Percentiles rank a stretch among this genome's conserved stretches.
Conservation (phyloP, 2,888 invertebrate genomes). For the Rhodophaea formosa region DNA sequence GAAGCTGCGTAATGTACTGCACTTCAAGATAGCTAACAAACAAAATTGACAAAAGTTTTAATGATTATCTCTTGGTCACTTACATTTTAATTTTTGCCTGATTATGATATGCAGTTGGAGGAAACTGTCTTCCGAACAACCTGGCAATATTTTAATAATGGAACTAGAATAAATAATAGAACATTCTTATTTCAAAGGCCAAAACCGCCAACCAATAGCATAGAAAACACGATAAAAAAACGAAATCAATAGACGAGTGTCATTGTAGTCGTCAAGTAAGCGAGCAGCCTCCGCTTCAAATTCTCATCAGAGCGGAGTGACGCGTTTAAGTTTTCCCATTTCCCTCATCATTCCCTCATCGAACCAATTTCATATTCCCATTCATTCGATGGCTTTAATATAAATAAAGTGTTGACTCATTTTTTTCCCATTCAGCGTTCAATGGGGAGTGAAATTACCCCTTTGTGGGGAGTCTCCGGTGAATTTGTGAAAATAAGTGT, state of each 20-base stretch:
- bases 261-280: background rate
- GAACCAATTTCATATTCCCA: slow-evolving; percentile 29
- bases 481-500: slow-evolving; percentile 21
- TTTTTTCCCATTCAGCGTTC: slow-evolving; percentile 28
- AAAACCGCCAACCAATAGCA: too few species aligned
- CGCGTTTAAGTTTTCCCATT: slow-evolving; percentile 10
- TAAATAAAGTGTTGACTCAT: slow-evolving; percentile 36
- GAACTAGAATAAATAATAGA: too few species aligned
- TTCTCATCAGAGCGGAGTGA: background rate
- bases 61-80: too few species aligned
- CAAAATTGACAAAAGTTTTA: too few species aligned
- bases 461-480: slow-evolving; percentile 26
- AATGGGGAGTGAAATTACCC: slow-evolving; percentile 35
- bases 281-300: background rate
- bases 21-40: too few species aligned
- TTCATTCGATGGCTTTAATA: slow-evolving; percentile 30
- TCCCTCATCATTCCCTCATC: slow-evolving; percentile 27
- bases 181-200: too few species aligned
- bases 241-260: background rate
- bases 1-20: too few species aligned
- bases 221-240: too few species aligned
- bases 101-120: too few species aligned
- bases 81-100: too few species aligned
- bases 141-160: too few species aligned
- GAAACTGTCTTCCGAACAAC: too few species aligned